phyloP scores from a whole-genome alignment of 2,113 vertebrate species.

The Sterna hirundo region DNA sequence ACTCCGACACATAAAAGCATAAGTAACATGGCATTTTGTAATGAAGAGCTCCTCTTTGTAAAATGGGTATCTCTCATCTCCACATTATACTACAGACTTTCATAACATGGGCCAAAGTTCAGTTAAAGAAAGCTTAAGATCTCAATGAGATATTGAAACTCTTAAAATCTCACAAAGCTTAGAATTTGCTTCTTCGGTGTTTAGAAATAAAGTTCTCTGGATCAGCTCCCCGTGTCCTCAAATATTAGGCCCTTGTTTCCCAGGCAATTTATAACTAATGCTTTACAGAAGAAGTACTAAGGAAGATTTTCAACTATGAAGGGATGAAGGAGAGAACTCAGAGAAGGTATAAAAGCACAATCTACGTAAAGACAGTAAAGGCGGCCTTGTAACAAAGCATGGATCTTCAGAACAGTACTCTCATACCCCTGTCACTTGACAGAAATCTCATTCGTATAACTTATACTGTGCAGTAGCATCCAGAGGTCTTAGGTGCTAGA shows the following conservation, averaged over 20 bases:
- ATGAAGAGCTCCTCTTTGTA: background rate
- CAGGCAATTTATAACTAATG: background rate
- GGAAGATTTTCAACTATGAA: background rate
- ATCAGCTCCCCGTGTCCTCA: background rate
- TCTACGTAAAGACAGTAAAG: background rate
- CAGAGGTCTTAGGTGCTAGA: background rate
- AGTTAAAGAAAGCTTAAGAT: background rate
- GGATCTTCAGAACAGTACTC: background rate
- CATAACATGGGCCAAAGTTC: accelerated
- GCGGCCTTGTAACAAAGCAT: background rate
- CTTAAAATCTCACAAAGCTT: background rate
- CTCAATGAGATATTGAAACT: background rate
- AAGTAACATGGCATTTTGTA: background rate
- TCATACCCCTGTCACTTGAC: background rate
- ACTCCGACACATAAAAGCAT: background rate
- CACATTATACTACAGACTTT: background rate
- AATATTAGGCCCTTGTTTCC: background rate
- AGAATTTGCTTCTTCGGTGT: background rate
- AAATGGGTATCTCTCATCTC: background rate
- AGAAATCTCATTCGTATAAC: background rate
- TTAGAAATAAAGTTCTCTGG: background rate
- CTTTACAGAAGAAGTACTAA: background rate
- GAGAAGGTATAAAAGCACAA: background rate
- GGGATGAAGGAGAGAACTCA: background rate
- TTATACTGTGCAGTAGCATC: background rate